A percentile compares a stretch with the other conserved stretches of the same genome.
Conservation (phyloP, 2,113 vertebrate genomes). For the Phocoena sinus region DNA sequence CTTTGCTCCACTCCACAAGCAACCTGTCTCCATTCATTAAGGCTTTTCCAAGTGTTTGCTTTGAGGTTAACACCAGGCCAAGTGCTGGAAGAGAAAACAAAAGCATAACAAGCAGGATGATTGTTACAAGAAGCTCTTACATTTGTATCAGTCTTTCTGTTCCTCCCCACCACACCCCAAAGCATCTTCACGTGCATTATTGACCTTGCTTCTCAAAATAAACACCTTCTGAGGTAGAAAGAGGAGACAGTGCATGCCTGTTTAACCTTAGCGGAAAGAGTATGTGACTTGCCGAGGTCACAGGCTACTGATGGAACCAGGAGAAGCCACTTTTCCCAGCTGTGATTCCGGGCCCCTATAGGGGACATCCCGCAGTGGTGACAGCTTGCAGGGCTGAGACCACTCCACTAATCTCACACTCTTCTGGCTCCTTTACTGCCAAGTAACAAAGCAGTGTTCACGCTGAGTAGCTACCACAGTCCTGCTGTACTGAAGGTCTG, state of each 20-base stretch:
- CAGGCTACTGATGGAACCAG: neutral
- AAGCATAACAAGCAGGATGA: neutral
- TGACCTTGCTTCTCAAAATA: slow-evolving; percentile 55
- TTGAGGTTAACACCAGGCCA: slow-evolving; percentile 14
- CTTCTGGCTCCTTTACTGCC: neutral
- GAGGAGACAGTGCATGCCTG: neutral
- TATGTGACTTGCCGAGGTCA: slow-evolving; percentile 31
- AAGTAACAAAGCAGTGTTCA: neutral
- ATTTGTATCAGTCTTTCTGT: neutral
- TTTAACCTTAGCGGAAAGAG: neutral
- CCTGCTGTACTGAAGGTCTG: neutral
- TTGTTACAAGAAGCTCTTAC: neutral
- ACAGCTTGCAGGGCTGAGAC: neutral
- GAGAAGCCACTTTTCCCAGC: neutral
- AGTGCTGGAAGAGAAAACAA: neutral
- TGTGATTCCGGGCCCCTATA: neutral
- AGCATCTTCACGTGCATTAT: neutral
- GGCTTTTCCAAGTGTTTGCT: neutral
- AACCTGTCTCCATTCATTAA: neutral
- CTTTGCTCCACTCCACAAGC: neutral
- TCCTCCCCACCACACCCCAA: neutral
- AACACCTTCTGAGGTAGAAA: neutral
- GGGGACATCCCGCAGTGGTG: neutral
- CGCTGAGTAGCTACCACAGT: too few relatives aligned
- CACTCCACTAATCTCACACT: neutral